Evolutionary conservation across 2,888 invertebrate genomes (phyloP).

Genomic region (Calameuta pallipes): DNA sequence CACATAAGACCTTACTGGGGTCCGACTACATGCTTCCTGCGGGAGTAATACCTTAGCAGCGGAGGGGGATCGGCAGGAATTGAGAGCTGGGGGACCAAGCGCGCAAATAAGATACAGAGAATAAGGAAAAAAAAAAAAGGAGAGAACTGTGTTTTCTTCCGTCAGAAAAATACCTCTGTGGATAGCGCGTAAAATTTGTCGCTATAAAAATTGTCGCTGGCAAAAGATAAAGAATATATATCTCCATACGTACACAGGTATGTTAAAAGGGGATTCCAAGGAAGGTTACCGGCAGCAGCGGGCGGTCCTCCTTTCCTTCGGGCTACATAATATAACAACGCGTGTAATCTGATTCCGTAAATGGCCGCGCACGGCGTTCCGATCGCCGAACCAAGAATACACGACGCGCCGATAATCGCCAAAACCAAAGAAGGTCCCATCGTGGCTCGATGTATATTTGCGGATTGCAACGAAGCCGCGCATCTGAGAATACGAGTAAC

Average conservation of each 20-base stretch:
- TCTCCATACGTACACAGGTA: constrained; percentile 5
- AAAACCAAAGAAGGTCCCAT: neutral
- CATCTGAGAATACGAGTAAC: neutral
- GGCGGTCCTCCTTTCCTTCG: neutral
- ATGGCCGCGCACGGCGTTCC: neutral
- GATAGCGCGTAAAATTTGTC: neutral
- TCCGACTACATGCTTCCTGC: neutral
- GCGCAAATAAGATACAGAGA: neutral
- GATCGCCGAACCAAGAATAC: neutral
- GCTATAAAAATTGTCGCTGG: neutral
- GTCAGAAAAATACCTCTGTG: no score
- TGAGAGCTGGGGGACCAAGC: neutral
- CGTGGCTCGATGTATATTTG: neutral
- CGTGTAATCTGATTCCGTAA: neutral
- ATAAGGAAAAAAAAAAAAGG: neutral
- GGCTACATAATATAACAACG: neutral
- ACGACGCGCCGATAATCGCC: neutral
- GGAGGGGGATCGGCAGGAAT: neutral
- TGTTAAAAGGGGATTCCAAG: neutral
- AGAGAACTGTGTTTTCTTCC: neutral
- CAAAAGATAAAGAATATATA: neutral
- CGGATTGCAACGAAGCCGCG: neutral
- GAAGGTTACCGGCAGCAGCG: neutral
- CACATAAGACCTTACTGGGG: neutral
- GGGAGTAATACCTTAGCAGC: neutral